Base-by-base conservation (phyloP, 30 jellyfish, hydroid and myxozoan genomes). In the Pseudorhiza aurosa region DNA sequence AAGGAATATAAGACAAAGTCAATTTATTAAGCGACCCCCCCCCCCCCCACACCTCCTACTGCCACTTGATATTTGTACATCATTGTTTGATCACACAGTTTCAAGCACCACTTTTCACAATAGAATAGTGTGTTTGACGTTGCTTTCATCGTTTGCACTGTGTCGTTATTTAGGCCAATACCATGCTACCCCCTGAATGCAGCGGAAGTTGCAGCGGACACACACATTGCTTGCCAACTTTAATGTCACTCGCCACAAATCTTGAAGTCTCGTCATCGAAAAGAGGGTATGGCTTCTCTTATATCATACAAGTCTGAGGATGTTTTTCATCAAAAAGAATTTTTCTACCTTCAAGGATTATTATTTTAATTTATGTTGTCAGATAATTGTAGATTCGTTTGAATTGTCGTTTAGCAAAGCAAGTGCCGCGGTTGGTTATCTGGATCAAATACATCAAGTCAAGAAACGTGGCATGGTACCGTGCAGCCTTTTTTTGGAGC, bases 361-460 rank as follows among this genome's bases (percentile, higher is more conserved):
- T n/a, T n/a, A n/a, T n/a, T n/a, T n/a, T n/a, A n/a, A n/a, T n/a
- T n/a, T n/a, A n/a, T n/a, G n/a, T n/a, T n/a, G n/a, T n/a, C n/a
- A n/a, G n/a, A n/a, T n/a, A n/a, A n/a, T n/a, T n/a, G n/a, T n/a
- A n/a, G n/a, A n/a, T n/a, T n/a, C n/a, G n/a, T n/a, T n/a, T n/a
- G n/a, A n/a, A n/a, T n/a, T n/a, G n/a, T n/a, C 36, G 22, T 30
- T 5, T 73, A 92, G 98, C 53, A 79, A 85, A 65, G 98, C 98
- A 43, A 92, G 98, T 64, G 96, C 96, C 18, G 98, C 96, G 24
- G 84, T 92, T 37, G 98, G 98, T 1, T 92, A 92, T 55, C 90
- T 92, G 1, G 94, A 92, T 57, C 98, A 92, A 81, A 63, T 92
- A 21, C 98, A 92, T 62, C 96, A 92, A 28, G 81, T 92, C 62